Percentiles rank a stretch among this genome's conserved stretches.
phyloP scores from a whole-genome alignment of 2,113 vertebrate species.

The Phalacrocorax carbo region DNA sequence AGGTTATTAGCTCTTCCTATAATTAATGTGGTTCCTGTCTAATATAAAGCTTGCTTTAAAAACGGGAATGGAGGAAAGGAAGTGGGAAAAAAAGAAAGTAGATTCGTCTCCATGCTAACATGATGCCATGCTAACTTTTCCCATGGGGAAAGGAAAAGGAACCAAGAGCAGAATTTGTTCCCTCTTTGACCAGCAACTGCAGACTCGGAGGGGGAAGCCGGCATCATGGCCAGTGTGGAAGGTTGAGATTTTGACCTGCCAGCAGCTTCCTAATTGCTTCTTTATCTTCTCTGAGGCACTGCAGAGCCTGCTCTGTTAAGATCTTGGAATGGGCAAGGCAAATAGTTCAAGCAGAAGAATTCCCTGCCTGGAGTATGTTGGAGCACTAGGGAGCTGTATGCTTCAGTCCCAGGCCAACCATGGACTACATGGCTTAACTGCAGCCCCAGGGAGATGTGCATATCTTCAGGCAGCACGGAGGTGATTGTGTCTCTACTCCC shows the following conservation, averaged over 20 bases:
- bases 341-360: neutral
- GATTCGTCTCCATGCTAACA: neutral
- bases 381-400: neutral
- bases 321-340: neutral
- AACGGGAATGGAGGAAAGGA: neutral
- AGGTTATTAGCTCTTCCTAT: neutral
- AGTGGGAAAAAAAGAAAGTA: neutral
- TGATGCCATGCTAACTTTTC: neutral
- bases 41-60: neutral
- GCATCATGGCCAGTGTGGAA: neutral
- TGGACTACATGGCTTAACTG: neutral
- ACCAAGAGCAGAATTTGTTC: neutral
- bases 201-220: neutral
- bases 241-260: neutral
- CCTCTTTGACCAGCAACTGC: neutral
- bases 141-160: neutral
- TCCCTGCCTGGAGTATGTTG: neutral
- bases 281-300: neutral
- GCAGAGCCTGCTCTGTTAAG: neutral
- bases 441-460: neutral
- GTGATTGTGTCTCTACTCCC: neutral
- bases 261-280: neutral
- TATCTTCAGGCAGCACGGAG: neutral
- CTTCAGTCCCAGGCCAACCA: neutral
- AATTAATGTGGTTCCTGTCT: neutral